A percentile compares a stretch with the other conserved stretches of the same genome.
phyloP scores from a whole-genome alignment of 2,888 invertebrate species.

The Leucozona laternaria region DNA sequence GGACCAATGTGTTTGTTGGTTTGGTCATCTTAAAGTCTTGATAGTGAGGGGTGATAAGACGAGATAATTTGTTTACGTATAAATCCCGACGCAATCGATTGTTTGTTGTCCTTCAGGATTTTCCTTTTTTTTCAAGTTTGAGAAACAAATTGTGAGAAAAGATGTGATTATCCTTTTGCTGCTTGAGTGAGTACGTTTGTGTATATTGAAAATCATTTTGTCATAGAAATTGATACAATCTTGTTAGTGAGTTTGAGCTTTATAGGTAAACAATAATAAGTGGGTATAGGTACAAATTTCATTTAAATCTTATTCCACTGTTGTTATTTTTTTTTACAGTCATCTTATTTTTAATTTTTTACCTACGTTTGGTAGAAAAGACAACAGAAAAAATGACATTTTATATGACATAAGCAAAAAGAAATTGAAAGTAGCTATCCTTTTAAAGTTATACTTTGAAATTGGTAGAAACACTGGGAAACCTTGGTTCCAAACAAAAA shows the following conservation, averaged over 20 bases:
- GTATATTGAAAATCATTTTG: slow-evolving; percentile 10
- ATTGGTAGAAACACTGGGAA: no score
- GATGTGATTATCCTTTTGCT: slow-evolving; percentile 63
- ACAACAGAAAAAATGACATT: no score
- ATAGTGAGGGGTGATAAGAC: slow-evolving; percentile 61
- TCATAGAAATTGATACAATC: slow-evolving; percentile 40
- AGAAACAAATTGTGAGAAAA: slow-evolving; percentile 18
- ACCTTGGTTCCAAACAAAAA: no score
- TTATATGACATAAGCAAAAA: no score
- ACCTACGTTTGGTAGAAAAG: no score
- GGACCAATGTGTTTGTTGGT: slow-evolving; percentile 34
- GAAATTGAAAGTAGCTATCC: no score
- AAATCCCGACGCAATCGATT: slow-evolving; percentile 57
- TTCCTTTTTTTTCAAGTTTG: slow-evolving; percentile 21
- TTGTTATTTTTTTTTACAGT: neutral
- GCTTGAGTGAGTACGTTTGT: slow-evolving; percentile 50
- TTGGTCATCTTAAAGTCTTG: slow-evolving; percentile 36
- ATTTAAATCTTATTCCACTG: neutral
- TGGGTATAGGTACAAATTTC: neutral
- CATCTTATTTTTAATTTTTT: neutral
- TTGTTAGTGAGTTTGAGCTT: neutral
- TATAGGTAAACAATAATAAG: neutral
- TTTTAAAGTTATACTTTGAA: no score
- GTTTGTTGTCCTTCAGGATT: slow-evolving; percentile 51
- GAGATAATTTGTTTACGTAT: slow-evolving; percentile 72